Evolutionary conservation across 2,888 invertebrate genomes (phyloP).

Genomic region (Macrosiphum euphorbiae): DNA sequence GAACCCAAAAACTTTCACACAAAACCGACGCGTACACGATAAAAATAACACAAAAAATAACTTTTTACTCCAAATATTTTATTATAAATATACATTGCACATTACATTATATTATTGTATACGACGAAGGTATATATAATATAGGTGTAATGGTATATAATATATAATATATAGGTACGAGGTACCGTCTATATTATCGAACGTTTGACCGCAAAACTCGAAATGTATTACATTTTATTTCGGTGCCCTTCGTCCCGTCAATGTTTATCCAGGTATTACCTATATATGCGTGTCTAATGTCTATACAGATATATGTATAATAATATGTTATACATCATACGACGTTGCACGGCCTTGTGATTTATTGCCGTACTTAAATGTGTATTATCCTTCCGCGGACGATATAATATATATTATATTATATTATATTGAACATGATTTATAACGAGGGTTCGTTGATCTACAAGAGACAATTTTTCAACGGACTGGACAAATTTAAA

Average conservation of each 20-base stretch:
- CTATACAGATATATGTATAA: neutral
- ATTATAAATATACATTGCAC: neutral
- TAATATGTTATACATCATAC: neutral
- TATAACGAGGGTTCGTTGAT: slow-evolving; percentile 20
- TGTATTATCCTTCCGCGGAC: slow-evolving; percentile 6
- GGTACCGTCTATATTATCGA: neutral
- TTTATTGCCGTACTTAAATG: slow-evolving; percentile 37
- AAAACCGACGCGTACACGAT: neutral
- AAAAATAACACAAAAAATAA: neutral
- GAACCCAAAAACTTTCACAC: neutral
- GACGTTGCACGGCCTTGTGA: neutral
- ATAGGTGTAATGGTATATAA: neutral
- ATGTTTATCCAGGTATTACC: neutral
- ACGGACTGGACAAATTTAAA: slow-evolving; percentile 23
- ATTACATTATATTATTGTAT: neutral
- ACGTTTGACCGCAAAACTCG: slow-evolving; percentile 13
- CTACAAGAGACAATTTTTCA: slow-evolving; percentile 44
- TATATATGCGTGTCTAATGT: neutral
- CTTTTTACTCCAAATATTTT: neutral
- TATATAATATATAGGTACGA: neutral
- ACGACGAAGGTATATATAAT: neutral
- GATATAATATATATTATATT: neutral
- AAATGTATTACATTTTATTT: slow-evolving; percentile 14
- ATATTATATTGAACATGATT: neutral
- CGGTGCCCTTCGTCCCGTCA: neutral